Evolutionary conservation across 2,888 invertebrate genomes (phyloP), one percentile per base, ranked within the genome.

Genomic region (Eumacrocentrus americanus): DNA sequence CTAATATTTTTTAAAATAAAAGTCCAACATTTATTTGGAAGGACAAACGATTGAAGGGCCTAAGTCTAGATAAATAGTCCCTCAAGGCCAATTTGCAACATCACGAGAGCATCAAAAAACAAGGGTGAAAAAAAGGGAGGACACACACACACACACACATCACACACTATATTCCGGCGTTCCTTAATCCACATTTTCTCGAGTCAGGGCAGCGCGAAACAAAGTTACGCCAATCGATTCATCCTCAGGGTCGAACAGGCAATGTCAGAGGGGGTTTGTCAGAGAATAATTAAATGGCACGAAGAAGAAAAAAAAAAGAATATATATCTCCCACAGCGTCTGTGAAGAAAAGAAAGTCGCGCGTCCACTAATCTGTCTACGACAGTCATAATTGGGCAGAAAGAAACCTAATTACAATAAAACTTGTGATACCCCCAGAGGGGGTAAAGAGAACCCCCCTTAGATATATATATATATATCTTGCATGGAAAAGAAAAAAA

Each of bases 221-320:
- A 71, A 76, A 72, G 74, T 76, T 74, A 75, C 68, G n/a, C n/a
- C 66, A 70, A 71, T 74, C 71, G 63, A 62, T 69, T 69, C 20
- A 64, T 60, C 29, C 67, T 67, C 64, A 64, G 62, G 69, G 60
- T 67, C 61, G 69, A 69, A 62, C 65, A 65, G 64, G 20, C 18
- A 18, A 20, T 62, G 65, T 60, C 55, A 67, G 20, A 3, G 12
- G n/a, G 35, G 35, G 54, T 29, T 46, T 44, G 44, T 63, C 68
- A 51, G 68, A 69, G 75, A 75, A 76, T 77, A 78, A 77, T 77
- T 77, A 77, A 77, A 76, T 73, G 72, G 69, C 67, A 67, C 69
- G 56, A 16, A 22, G 44, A 29, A 46, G 50, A 14, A 37, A 44
- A n/a, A 18, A 38, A 42, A 14, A 20, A 20, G 11, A 60, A 7